Base-by-base conservation (phyloP, 2,797 vertebrate species). In the Monodelphis domestica region DNA sequence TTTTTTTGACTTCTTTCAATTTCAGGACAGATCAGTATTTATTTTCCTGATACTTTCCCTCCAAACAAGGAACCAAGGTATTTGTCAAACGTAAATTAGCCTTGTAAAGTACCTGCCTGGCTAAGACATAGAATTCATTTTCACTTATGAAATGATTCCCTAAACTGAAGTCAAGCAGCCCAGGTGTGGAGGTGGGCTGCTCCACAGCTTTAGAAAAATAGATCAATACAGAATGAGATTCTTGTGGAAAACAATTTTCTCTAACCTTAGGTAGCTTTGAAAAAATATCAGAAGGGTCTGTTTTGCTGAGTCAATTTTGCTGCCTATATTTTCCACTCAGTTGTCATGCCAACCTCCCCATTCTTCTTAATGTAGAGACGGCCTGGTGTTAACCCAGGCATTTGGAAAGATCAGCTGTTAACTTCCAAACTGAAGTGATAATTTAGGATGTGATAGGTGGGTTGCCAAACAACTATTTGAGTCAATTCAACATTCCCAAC, bases 331-430 rank as follows among this genome's bases (percentile, higher is more conserved):
- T 95, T 95, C 95, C 54, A 94, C 11, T 94, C 87, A 63, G 90
- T 94, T 97, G 90, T 91, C 90, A 94, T 93, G 87, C 50, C 59
- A 87, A 90, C 87, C 28, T 92, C 17, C 33, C 17, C 53, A 3
- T 92, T 96, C 59, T 94, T 94, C 88, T 90, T 95, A 97, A 95
- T 84, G n/a, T 93, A 89, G 94, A 95, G 53, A 92, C 88, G 52
- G 30, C 59, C 89, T 30, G 12, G 53, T 97, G 24, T 94, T 95
- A 96, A 96, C 94, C 54, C 90, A 91, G 24, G 63, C 90, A 95
- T 89, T 96, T 95, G 52, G 59, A 88, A 95, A 96, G 92, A 93
- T 56, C 93, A 92, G n/a, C 89, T 87, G 88, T 91, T 96, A 95
- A 88, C 50, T 93, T 94, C n/a, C 38, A 94, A 91, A 94, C 5